Base-by-base conservation (phyloP, 2,797 vertebrate genomes). In the Hephaestus fuliginosus region DNA sequence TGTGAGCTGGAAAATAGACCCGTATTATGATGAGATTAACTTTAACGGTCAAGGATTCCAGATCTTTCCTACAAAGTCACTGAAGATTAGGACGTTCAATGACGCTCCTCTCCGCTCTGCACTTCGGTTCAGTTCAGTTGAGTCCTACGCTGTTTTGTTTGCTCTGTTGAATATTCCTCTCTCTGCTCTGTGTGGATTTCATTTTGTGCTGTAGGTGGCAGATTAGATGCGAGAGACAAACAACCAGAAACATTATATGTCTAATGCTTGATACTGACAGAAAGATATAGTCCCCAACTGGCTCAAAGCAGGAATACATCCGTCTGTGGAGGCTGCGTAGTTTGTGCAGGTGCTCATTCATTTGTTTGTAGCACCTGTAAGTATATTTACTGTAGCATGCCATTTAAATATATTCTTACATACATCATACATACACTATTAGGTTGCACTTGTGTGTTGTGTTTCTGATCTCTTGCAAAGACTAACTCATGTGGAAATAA, bases 1-100 rank as follows among this genome's bases (percentile, higher is more conserved):
- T 87, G 76, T 70, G 74, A 87, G 89, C 91, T 89, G 86, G 91
- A 92, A 91, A 93, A 92, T 90, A 89, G 88, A 86, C 60, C 63
- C 78, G 82, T 83, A 91, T 90, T 91, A 93, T 88, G 89, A 92
- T 89, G 90, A 93, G 91, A 92, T 92, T 91, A 92, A 92, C 91
- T 91, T 88, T 76, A 93, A 80, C 86, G 85, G 92, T 93, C 88
- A 92, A 91, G 82, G 89, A 91, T 91, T 93, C 72, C 85, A 90
- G 86, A 93, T 92, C 89, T 91, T 84, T 91, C 86, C 70, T 81
- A 81, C 90, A 93, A 91, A 91, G 88, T 94, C 89, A 86, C 80
- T 76, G 80, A 78, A 91, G 89, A 93, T 91, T 87, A 90, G 62
- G 74, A 72, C 53, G 71, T 82, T 88, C 82, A 81, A 22, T 87